Evolutionary conservation across 2,888 invertebrate species (phyloP), one percentile per base, ranked within the genome.

Genomic region (Vesta saturnalis): DNA sequence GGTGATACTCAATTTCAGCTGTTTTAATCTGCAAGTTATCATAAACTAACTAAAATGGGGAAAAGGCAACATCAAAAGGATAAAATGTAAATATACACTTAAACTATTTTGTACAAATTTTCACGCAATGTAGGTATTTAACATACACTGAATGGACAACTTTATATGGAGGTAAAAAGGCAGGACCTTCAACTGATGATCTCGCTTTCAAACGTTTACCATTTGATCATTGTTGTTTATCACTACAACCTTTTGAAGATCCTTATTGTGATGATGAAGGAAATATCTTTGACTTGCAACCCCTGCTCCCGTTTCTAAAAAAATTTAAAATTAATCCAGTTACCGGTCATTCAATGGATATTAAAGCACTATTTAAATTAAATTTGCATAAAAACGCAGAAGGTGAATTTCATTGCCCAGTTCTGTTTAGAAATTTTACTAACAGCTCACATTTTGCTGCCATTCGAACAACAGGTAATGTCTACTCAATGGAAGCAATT

Each of bases 391-490:
- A 95, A 83, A 97, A 97, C 85, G 83, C 88, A 55, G 90, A 94
- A 74, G 92, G 88, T 1, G 89, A 94, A 75, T 94, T 92, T 80
- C 97, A 98, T 80, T 99, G 98, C 77, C 98, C 98, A 0, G 96
- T 98, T 2, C 85, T 97, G 19, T 97, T 94, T 80, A 97, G 96
- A 84, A 87, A 90, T 0, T 96, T 99, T 78, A 96, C 95, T 0
- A 96, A 96, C 79, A 95, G 95, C 83, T 95, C 96, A 0, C 94
- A 97, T 79, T 95, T 99, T 82, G 95, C 96, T 18, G 94, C 95
- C 0, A 90, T 98, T 69, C 90, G 89, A 62, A 91, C 91, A 0
- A 97, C 96, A 6, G 99, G 99, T 21, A 99, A 99, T 88, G 97
- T 99, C 0, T 99, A 92, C 83, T 94, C 94, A 0, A 90, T 92